Evolutionary conservation across 30 jellyfish, hydroid and myxozoan species (phyloP).

Genomic region (Turritopsis dohrnii): DNA sequence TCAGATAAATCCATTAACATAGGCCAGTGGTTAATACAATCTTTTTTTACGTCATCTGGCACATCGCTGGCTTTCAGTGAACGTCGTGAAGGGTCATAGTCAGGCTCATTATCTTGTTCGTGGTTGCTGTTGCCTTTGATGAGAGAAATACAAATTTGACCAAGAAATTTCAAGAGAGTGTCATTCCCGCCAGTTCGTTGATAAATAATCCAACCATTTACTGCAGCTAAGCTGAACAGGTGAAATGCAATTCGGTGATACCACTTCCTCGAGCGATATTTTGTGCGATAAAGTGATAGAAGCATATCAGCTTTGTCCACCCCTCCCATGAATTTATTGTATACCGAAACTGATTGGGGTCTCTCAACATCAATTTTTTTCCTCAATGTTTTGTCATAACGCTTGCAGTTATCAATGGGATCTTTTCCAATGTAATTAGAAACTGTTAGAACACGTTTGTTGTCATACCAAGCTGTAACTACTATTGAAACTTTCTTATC

Average conservation of each 20-base stretch:
- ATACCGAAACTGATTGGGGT: background rate
- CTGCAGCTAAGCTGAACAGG: conserved; percentile 9
- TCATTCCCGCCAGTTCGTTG: background rate
- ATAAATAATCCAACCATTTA: background rate
- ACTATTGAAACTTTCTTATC: background rate
- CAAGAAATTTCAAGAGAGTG: background rate
- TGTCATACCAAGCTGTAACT: conserved; percentile 3
- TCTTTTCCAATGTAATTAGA: background rate
- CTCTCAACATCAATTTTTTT: background rate
- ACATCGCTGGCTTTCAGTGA: conserved; percentile 16
- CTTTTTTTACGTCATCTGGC: conserved; percentile 7
- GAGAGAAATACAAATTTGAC: background rate
- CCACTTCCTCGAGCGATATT: background rate
- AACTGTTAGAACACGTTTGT: background rate
- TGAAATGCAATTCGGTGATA: background rate
- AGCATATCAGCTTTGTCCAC: conserved; percentile 2
- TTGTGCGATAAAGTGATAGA: background rate
- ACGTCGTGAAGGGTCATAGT: conserved; percentile 1
- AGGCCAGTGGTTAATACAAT: conserved; percentile 43
- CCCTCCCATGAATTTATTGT: too few relatives aligned
- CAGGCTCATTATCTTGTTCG: background rate
- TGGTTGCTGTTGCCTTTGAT: background rate
- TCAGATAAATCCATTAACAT: conserved; percentile 22
- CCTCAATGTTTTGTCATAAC: background rate
- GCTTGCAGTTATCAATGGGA: background rate